A percentile compares a stretch with the other conserved stretches of the same genome.
Evolutionary conservation across 2,797 vertebrate genomes (phyloP).

Genomic region (Alectoris magna): DNA sequence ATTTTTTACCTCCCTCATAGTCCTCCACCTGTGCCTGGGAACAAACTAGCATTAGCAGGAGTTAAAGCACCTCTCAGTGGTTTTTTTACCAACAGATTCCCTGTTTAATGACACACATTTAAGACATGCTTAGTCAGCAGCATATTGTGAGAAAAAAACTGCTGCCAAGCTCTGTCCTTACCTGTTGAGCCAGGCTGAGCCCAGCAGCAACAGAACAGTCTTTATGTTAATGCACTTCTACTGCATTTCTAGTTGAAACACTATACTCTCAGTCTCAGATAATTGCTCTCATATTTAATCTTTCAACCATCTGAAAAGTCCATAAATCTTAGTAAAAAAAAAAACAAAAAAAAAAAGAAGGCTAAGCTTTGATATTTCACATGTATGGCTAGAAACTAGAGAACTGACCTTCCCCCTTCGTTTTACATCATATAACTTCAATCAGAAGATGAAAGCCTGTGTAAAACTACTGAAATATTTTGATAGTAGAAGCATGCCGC

Average conservation of each 20-base stretch:
- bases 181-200: neutral
- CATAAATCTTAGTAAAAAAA: neutral
- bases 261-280: neutral
- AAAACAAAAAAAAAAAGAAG: neutral
- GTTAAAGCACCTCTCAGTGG: neutral
- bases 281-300: neutral
- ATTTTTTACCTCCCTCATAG: neutral
- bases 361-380: neutral
- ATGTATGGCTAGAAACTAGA: neutral
- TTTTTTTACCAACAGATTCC: neutral
- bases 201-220: conserved; percentile 3
- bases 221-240: neutral
- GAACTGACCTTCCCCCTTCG: neutral
- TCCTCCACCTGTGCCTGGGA: neutral
- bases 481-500: neutral
- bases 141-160: neutral
- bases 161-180: neutral
- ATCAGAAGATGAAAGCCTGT: accelerated
- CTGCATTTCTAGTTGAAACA: conserved; percentile 4
- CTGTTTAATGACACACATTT: neutral
- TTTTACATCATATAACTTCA: neutral
- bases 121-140: neutral
- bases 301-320: neutral
- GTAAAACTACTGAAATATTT: neutral
- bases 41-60: neutral